Conservation (phyloP, 2,797 vertebrate species). For the Sebastes aleutianus region DNA sequence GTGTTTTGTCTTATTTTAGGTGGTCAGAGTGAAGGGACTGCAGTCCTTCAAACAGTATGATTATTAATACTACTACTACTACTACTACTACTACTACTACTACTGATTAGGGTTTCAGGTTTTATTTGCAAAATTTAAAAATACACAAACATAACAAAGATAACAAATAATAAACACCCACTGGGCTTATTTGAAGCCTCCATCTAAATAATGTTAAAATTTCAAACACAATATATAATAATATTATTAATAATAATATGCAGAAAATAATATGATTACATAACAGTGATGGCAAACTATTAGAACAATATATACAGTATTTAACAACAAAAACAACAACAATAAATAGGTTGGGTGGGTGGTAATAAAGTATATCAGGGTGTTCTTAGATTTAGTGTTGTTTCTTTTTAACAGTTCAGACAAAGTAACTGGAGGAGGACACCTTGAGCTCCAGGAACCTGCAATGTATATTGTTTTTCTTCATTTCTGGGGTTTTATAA, state of each 20-base stretch:
- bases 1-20: background rate
- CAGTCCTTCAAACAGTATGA: background rate
- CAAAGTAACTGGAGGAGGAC: background rate
- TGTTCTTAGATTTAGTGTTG: background rate
- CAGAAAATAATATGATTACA: background rate
- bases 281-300: no score
- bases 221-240: background rate
- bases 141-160: background rate
- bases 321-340: no score
- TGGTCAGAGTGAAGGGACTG: background rate
- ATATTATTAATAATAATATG: no score
- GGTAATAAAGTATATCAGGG: no score
- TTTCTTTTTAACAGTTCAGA: background rate
- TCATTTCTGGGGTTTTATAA: background rate
- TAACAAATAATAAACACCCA: background rate
- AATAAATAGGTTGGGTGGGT: no score
- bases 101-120: background rate
- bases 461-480: background rate
- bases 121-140: background rate
- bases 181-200: background rate
- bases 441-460: background rate
- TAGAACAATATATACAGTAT: no score
- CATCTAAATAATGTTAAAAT: background rate
- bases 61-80: background rate
- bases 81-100: background rate